Conservation (phyloP, 2,113 vertebrate genomes). For the Zosterops pallidus region DNA sequence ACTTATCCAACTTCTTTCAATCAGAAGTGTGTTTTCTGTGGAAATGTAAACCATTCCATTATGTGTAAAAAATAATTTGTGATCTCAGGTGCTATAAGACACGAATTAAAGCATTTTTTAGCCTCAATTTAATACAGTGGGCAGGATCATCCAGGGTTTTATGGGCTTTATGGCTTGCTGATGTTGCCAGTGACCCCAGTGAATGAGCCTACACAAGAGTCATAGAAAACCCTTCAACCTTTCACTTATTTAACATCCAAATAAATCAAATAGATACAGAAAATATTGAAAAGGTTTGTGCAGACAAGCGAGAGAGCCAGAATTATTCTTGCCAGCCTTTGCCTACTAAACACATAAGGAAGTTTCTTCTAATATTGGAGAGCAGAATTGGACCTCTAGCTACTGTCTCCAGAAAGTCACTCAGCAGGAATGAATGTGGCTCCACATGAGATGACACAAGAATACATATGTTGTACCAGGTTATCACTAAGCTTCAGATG, state of each 20-base stretch:
- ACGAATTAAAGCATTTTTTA: not conserved
- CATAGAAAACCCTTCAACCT: constrained; percentile 44
- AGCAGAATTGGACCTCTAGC: constrained; percentile 75
- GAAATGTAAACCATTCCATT: not conserved
- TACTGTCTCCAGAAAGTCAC: constrained; percentile 73
- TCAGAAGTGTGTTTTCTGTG: not conserved
- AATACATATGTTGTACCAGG: constrained; percentile 60
- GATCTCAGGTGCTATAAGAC: not conserved
- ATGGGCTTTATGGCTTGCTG: not conserved
- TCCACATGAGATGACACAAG: constrained; percentile 63
- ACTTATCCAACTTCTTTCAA: not conserved
- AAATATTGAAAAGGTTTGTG: constrained; percentile 59
- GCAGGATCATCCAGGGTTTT: not conserved
- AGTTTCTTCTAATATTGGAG: constrained; percentile 77
- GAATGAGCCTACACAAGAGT: not conserved
- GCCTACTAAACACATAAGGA: constrained; percentile 74
- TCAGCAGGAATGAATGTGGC: constrained; percentile 54
- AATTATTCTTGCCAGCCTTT: constrained; percentile 59
- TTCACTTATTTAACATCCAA: constrained; percentile 63
- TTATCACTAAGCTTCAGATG: constrained; percentile 64
- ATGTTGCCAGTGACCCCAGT: not conserved
- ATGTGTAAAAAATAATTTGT: not conserved
- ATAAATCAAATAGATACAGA: constrained; percentile 68
- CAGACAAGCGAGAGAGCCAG: constrained; percentile 57
- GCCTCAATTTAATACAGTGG: not conserved